Conservation (phyloP, 2,113 vertebrate genomes). For the Ptilonorhynchus violaceus region DNA sequence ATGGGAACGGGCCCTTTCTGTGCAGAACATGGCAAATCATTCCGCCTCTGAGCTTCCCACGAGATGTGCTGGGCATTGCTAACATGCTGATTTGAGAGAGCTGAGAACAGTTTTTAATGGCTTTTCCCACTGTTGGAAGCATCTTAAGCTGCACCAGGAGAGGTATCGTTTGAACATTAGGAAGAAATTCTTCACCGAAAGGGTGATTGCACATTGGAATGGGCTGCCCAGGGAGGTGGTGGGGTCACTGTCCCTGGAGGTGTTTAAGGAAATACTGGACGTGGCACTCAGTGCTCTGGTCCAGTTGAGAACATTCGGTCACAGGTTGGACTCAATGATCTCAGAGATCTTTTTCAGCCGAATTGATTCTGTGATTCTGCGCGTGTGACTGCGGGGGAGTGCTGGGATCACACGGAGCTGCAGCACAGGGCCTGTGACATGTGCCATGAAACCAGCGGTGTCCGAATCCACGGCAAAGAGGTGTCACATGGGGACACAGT, state of each 20-base stretch:
- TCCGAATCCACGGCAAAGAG: neutral
- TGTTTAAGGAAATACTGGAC: neutral
- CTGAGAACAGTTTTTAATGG: rapidly evolving
- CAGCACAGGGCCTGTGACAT: neutral
- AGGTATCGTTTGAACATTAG: too few relatives aligned
- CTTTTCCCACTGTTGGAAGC: rapidly evolving
- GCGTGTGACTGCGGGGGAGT: rapidly evolving
- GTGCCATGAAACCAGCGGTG: rapidly evolving
- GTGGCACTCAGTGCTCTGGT: neutral
- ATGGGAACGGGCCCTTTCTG: rapidly evolving
- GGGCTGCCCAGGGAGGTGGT: neutral
- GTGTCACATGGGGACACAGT: neutral
- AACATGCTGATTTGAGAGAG: rapidly evolving
- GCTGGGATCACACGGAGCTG: rapidly evolving
- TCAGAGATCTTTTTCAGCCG: neutral
- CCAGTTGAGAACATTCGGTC: neutral
- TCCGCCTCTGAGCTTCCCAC: rapidly evolving
- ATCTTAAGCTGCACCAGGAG: neutral
- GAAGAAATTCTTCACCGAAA: neutral
- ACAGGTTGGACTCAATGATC: neutral
- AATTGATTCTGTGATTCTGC: rapidly evolving
- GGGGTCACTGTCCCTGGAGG: neutral
- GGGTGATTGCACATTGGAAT: neutral
- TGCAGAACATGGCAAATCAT: rapidly evolving
- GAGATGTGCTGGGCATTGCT: rapidly evolving